Evolutionary conservation across 2,113 vertebrate genomes (phyloP).

Genomic region (Gymnocephalus cernua): DNA sequence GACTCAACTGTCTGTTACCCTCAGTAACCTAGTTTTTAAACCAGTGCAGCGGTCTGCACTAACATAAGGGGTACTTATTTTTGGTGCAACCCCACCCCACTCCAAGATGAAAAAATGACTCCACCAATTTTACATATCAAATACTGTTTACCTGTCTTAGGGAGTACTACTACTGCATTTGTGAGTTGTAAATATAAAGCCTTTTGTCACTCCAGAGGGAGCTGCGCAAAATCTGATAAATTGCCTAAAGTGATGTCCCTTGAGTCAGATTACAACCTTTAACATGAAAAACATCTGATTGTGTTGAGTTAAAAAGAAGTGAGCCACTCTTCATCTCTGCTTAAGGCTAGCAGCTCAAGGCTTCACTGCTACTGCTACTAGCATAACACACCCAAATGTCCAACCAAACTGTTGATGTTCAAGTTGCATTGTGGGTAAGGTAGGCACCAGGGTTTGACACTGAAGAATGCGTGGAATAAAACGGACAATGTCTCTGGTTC

Average conservation of each 20-base stretch:
- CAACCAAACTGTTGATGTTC: not conserved
- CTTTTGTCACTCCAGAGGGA: no score
- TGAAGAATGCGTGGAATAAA: no score
- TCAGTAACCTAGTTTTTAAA: constrained; percentile 19
- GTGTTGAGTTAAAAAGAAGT: not conserved
- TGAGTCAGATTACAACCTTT: not conserved
- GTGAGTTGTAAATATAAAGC: no score
- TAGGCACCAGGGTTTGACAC: not conserved
- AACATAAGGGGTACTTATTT: constrained; percentile 32
- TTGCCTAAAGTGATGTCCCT: no score
- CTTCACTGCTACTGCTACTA: not conserved
- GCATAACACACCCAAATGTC: not conserved
- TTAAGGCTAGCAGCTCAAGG: not conserved
- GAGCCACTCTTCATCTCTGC: no score
- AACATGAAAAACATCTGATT: not conserved
- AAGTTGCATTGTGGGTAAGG: constrained; percentile 17
- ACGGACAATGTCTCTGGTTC: no score
- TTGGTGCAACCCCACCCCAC: constrained; percentile 32
- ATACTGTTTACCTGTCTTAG: no score
- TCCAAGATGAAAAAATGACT: constrained; percentile 7
- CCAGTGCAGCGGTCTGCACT: constrained; percentile 4
- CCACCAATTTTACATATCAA: no score
- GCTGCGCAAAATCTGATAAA: no score
- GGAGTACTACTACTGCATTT: no score
- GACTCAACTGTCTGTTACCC: constrained; percentile 48